Evolutionary conservation across 2,888 invertebrate genomes (phyloP), one percentile per base, ranked within the genome.

Genomic region (Thymelicus acteon): DNA sequence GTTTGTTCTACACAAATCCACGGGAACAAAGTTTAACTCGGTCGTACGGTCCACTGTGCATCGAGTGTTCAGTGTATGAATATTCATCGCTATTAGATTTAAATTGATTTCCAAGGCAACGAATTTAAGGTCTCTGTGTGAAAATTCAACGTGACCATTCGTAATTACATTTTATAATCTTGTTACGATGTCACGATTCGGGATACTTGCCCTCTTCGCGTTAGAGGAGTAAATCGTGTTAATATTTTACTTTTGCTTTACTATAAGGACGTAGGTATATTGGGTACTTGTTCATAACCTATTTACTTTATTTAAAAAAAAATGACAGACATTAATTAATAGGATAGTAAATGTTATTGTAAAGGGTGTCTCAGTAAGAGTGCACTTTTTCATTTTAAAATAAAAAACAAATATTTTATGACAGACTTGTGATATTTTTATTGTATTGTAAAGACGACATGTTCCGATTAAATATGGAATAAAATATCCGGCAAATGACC

Each of bases 51-150:
- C 72, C 60, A 62, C 48, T 52, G 54, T 64, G 66, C 70, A 68
- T 49, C 72, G 64, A 58, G 7, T 58, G 71, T 70, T 48, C 39
- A 66, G 48, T 13, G 58, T 72, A 58, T 72, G 75, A 75, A 75
- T 75, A 75, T 75, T 73, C 75, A 75, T 75, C 72, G 67, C 12
- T 65, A 64, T 71, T 60, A 65, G 31, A 60, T 52, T 24, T 49
- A 72, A 74, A 71, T 44, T 62, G 57, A 66, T 64, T 57, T 64
- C 39, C 48, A 58, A 66, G 47, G 12, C 67, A 24, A 52, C 24
- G 47, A 69, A 54, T 58, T 58, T 57, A 19, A 58, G 44, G 44
- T 57, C 15, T 48, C 31, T 31, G 31, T 58, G 40, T 58, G 57
- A 15, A 40, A 66, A 44, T 44, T 7, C 12, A 31, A 58, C 57